phyloP scores from a whole-genome alignment of 2,113 vertebrate genomes.

The Synchiropus splendidus region DNA sequence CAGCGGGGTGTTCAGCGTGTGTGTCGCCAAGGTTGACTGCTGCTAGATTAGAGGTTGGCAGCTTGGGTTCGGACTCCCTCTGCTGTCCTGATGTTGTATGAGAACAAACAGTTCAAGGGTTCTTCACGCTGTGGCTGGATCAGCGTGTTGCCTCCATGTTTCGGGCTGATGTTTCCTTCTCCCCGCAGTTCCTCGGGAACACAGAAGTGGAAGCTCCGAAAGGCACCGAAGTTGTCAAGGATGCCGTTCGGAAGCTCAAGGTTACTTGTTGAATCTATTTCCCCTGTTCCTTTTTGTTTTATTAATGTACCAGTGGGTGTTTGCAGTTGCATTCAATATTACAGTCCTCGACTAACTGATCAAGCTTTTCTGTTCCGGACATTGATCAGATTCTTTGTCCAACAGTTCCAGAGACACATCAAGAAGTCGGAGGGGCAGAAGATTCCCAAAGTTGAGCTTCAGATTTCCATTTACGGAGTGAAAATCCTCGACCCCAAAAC shows the following conservation, averaged over 20 bases:
- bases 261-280: conserved; percentile 58
- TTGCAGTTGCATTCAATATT: too few species aligned
- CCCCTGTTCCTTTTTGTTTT: too few species aligned
- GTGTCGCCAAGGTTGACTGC: background rate
- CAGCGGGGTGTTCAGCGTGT: background rate
- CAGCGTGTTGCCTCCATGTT: too few species aligned
- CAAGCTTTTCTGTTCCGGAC: background rate
- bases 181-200: conserved; percentile 87
- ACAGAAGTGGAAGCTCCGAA: conserved; percentile 96
- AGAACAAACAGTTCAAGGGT: too few species aligned
- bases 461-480: conserved; percentile 97
- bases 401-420: conserved; percentile 93
- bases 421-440: conserved; percentile 98
- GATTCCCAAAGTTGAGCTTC: conserved; percentile 89
- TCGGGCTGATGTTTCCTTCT: conserved; percentile 1
- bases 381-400: too few species aligned
- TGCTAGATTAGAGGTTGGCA: too few species aligned
- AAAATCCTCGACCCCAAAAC: conserved; percentile 94
- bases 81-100: too few species aligned
- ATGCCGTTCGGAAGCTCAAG: conserved; percentile 95
- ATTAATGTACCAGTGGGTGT: too few species aligned
- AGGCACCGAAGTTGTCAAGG: conserved; percentile 92
- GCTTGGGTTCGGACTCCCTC: too few species aligned
- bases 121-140: too few species aligned
- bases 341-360: background rate